Base-by-base conservation (phyloP, 1,140 invertebrate species). In the Microplitis mediator region DNA sequence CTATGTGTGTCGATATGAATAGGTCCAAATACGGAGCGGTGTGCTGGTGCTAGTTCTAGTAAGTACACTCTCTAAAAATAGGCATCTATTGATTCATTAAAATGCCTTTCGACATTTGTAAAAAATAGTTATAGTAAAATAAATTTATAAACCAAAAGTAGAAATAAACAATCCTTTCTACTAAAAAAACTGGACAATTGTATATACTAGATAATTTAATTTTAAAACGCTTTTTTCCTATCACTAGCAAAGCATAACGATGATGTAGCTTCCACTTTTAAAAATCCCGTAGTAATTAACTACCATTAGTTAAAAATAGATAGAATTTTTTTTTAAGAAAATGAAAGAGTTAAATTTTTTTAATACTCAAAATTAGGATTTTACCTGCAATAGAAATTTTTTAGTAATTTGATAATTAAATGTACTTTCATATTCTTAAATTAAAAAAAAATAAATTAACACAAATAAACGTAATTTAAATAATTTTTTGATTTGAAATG, bases 21-120 rank as follows among this genome's bases (percentile, higher is more conserved):
- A 90, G 89, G 89, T 89, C 89, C 89, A 71, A 86, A 89, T 79
- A 81, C 85, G 79, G 80, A 87, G 79, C 87, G 85, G 78, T 90
- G 89, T 84, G 79, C 88, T 81, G 88, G 87, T 80, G 78, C 79
- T 73, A 88, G 88, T 78, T 86, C 87, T 83, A 90, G 89, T 90
- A 90, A 90, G 89, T 90, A 89, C 76, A 82, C 71, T 76, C 51
- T 78, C 77, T 74, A 76, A 72, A 69, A 69, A 64, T 64, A 69
- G 67, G 51, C 65, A 67, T 67, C 34, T 52, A 67, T 67, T 50
- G 14, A 67, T 67, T 52, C 65, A 67, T 34, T 11, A 67, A 54
- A 67, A 67, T 52, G 51, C 45, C 50, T 16, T 34, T 13, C 39
- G 34, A 52, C 51, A 31, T 67, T 35, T 67, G 51, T 67, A 67